These are phyloP conservation scores for Rhynchophorus ferrugineus DNA, from an alignment of 1,140 invertebrate species.

Conservation along the genomic window DNA sequence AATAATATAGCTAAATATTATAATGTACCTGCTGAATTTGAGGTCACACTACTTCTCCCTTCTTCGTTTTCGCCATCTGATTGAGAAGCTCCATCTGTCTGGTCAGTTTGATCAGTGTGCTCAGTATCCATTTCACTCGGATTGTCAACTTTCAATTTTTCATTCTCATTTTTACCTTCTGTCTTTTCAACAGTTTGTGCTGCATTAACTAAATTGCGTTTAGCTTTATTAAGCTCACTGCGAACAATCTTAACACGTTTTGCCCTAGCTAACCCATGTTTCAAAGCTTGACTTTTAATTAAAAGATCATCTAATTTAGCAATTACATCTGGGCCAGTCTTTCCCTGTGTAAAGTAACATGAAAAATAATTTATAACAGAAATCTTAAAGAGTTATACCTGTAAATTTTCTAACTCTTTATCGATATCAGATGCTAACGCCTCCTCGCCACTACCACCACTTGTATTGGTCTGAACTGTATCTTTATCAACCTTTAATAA, in stretches of 20 bases:
- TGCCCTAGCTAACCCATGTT: conserved; percentile 45
- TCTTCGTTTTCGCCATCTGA: conserved; percentile 11
- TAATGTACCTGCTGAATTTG: conserved; percentile 2
- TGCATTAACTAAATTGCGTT: conserved; percentile 17
- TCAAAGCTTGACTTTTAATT: conserved; percentile 46
- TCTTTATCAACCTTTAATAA: conserved; percentile 39
- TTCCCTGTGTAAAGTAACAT: conserved; percentile 19
- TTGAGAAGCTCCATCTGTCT: conserved; percentile 4
- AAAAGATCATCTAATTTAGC: conserved; percentile 48
- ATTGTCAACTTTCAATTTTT: conserved; percentile 30
- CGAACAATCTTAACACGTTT: conserved; percentile 49
- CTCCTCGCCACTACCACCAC: conserved; percentile 35
- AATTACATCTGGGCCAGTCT: conserved; percentile 42
- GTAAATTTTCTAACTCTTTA: conserved; percentile 42
- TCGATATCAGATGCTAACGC: conserved; percentile 46
- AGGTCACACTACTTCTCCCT: conserved; percentile 1
- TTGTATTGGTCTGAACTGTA: conserved; percentile 18
- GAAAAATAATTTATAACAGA: neutral
- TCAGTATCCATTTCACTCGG: conserved; percentile 36
- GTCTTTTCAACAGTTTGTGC: neutral
- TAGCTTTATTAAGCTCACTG: conserved; percentile 41
- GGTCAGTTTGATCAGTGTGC: conserved; percentile 4
- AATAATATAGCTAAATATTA: too few relatives aligned
- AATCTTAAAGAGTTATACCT: conserved; percentile 25
- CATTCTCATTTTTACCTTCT: neutral